Percentiles rank a stretch among this genome's conserved stretches.
Evolutionary conservation across 2,797 vertebrate species (phyloP).

Genomic region (Valencia hispanica): DNA sequence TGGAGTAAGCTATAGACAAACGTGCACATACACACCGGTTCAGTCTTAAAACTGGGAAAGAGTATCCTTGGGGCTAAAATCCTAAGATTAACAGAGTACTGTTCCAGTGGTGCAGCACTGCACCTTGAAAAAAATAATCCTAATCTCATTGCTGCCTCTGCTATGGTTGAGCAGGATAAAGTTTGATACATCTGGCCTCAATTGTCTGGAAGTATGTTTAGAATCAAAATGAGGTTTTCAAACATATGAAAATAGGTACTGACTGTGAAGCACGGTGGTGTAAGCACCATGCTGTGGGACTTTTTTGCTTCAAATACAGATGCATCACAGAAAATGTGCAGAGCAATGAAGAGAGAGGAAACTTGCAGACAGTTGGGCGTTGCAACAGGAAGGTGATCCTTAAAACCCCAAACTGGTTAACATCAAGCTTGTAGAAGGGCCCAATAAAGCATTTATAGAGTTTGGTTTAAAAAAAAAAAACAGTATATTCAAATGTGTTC

Average conservation of each 20-base stretch:
- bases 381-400: background rate
- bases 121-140: background rate
- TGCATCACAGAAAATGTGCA: background rate
- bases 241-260: background rate
- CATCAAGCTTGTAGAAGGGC: background rate
- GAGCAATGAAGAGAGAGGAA: background rate
- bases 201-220: background rate
- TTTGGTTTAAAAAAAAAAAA: too few relatives aligned
- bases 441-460: too few relatives aligned
- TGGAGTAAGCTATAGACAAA: conserved; percentile 50
- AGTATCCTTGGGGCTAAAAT: background rate
- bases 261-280: background rate
- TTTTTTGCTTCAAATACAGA: background rate
- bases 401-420: background rate
- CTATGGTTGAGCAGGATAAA: background rate
- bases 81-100: background rate
- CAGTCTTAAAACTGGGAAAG: background rate
- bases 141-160: background rate
- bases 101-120: background rate
- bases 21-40: background rate
- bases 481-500: background rate
- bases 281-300: background rate
- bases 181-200: background rate
- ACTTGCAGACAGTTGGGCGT: background rate
- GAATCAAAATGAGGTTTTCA: background rate